phyloP scores from a whole-genome alignment of 2,888 invertebrate species.

The Hesperia comma region DNA sequence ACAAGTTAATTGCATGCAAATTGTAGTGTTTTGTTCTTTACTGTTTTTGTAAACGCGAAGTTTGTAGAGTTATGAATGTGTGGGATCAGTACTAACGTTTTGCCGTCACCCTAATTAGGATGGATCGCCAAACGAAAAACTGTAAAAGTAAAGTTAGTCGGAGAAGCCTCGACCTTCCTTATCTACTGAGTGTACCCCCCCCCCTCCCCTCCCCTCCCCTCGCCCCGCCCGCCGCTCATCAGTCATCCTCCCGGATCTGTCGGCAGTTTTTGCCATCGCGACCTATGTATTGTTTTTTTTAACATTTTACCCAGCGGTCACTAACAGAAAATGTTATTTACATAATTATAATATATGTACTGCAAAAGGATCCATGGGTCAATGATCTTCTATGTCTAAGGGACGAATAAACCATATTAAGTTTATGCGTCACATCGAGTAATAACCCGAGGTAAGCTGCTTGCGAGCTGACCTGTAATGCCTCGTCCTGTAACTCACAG shows the following conservation, averaged over 20 bases:
- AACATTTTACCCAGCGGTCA: background rate
- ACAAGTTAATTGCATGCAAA: background rate
- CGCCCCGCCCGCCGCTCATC: background rate
- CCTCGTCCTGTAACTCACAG: too few relatives aligned
- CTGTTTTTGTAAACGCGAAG: background rate
- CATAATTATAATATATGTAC: too few relatives aligned
- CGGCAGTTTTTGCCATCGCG: conserved; percentile 1
- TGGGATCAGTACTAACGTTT: background rate
- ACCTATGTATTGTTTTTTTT: conserved; percentile 1
- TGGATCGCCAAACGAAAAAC: background rate
- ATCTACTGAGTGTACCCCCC: background rate
- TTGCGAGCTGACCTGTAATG: too few relatives aligned
- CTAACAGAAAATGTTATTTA: too few relatives aligned
- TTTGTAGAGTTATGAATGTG: background rate
- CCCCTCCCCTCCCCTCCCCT: background rate
- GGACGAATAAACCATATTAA: too few relatives aligned
- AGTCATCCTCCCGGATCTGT: background rate
- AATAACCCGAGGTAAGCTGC: too few relatives aligned
- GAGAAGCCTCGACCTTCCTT: conserved; percentile 2
- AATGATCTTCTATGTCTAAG: too few relatives aligned
- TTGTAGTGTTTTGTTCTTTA: background rate
- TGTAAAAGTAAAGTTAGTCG: conserved; percentile 1
- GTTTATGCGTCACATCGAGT: too few relatives aligned
- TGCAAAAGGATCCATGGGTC: too few relatives aligned
- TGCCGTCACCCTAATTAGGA: background rate